Evolutionary conservation across 2,888 invertebrate genomes (phyloP).

Genomic region (Leuctra nigra): DNA sequence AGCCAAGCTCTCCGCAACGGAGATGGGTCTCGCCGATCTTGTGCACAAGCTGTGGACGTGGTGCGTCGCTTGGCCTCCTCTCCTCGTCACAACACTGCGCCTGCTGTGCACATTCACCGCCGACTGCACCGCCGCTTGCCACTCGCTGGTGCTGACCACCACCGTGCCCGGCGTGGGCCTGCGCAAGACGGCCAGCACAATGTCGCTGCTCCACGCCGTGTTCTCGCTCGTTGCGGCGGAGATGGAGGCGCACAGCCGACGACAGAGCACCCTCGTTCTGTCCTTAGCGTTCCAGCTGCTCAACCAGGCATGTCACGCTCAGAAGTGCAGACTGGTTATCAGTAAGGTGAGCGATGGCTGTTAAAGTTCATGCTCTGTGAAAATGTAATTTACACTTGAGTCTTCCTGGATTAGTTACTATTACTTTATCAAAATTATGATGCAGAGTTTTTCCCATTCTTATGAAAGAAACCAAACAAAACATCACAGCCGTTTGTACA

Average conservation of each 20-base stretch:
- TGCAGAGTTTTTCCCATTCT: too few species aligned
- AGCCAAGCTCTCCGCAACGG: slow-evolving; percentile 51
- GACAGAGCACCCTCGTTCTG: slow-evolving; percentile 42
- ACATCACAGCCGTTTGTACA: too few species aligned
- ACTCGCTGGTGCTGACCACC: slow-evolving; percentile 46
- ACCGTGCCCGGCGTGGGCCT: slow-evolving; percentile 46
- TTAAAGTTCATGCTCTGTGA: not conserved
- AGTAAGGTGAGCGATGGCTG: slow-evolving; percentile 52
- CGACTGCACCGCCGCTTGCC: slow-evolving; percentile 51
- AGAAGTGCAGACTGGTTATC: slow-evolving; percentile 54
- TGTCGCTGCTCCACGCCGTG: slow-evolving; percentile 47
- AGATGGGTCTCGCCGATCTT: slow-evolving; percentile 49
- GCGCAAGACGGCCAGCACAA: slow-evolving; percentile 44
- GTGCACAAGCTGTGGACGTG: slow-evolving; percentile 61
- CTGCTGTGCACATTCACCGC: slow-evolving; percentile 57
- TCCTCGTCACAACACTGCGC: slow-evolving; percentile 48
- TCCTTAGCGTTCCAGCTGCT: slow-evolving; percentile 45
- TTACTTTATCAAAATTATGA: too few species aligned
- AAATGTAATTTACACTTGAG: too few species aligned
- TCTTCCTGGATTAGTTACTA: too few species aligned
- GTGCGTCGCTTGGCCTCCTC: slow-evolving; percentile 51
- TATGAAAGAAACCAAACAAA: too few species aligned
- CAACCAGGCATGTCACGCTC: slow-evolving; percentile 47
- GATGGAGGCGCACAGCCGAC: slow-evolving; percentile 44
- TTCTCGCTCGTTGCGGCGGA: slow-evolving; percentile 44